Base-by-base conservation (phyloP, 2,888 invertebrate genomes). In the Artemia sp. region DNA sequence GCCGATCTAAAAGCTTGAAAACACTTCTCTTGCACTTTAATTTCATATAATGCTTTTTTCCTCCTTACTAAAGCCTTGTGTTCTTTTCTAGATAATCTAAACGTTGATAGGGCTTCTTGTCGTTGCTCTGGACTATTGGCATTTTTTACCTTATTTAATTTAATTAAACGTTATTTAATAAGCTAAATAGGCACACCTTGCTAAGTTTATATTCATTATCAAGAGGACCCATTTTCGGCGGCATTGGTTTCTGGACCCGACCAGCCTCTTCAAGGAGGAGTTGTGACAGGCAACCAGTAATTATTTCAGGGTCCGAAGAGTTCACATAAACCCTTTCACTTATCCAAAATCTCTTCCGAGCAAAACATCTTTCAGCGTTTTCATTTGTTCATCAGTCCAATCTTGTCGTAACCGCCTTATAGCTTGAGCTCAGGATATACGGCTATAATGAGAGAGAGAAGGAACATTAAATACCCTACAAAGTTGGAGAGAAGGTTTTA, bases 291-390 rank as follows among this genome's bases (percentile, higher is more conserved):
- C 12, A 53, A 12, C 12, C 53, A 12, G 53, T 53, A 53, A 53
- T 53, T 53, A 53, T 53, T 53, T n/a, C 53, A 53, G 53, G 53
- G 53, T 53, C 53, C 53, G 53, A n/a, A 53, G 53, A 53, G 53
- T 53, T 53, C 53, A 53, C 53, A n/a, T 53, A 12, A 53, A 12
- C 53, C 53, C 53, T 53, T 53, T 53, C 12, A 53, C 53, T 53
- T 53, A n/a, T 53, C 53, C 53, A n/a, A 53, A 53, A 53, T 19
- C 53, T 53, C 53, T 53, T 53, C 53, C 53, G 53, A 53, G 53
- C 12, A 53, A 53, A 53, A 12, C 53, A 53, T 53, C 53, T 53
- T 53, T 53, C 53, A 53, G 53, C 53, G n/a, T 53, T 53, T 53
- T 53, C n/a, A n/a, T 53, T 53, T 53, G 12, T 53, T 53, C 53